Evolutionary conservation across 1,140 invertebrate species (phyloP), one percentile per base, ranked within the genome.

Genomic region (Caenorhabditis tropicalis): DNA sequence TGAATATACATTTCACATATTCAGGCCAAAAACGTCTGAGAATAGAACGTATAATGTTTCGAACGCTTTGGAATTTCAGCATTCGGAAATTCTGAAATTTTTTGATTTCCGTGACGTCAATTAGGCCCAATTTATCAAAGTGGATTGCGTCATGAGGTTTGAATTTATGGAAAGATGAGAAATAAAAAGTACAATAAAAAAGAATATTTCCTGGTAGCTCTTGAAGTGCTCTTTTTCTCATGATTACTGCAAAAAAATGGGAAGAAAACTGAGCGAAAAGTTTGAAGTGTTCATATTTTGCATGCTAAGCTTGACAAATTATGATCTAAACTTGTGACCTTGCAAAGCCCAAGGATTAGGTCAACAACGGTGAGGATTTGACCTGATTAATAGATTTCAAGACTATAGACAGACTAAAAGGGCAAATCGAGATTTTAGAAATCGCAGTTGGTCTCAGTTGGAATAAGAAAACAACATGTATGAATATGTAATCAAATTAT

Each of bases 401-500:
- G 12, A 36, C 58, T 65, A 65, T 65, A 65, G 29, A 36, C 58
- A 74, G 4, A 74, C 36, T 74, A 74, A 74, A 74, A 74, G 65
- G 65, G 65, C 65, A 74, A 43, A 43, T 31, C 15, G 65, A 39
- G 33, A 74, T 74, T 74, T 74, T 74, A 10, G 65, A 74, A 43
- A 74, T 46, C 21, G 36, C 21, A 21, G 65, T 46, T 74, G 65
- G 65, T 43, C 65, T 74, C 36, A 74, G 65, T 74, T 74, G 36
- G 33, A 74, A 74, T 74, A 74, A 74, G 65, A 43, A 74, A 74
- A 74, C 65, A 74, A 24, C 65, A 43, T 74, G 65, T 74, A 74
- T 74, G 36, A 74, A 74, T 74, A 74, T 43, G 36, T 43, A 74
- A 74, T 74, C n/a, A 74, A 74, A 74, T 74, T 74, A 74, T 74